Conservation (phyloP, 2,797 vertebrate species). For the Dipus sagitta region DNA sequence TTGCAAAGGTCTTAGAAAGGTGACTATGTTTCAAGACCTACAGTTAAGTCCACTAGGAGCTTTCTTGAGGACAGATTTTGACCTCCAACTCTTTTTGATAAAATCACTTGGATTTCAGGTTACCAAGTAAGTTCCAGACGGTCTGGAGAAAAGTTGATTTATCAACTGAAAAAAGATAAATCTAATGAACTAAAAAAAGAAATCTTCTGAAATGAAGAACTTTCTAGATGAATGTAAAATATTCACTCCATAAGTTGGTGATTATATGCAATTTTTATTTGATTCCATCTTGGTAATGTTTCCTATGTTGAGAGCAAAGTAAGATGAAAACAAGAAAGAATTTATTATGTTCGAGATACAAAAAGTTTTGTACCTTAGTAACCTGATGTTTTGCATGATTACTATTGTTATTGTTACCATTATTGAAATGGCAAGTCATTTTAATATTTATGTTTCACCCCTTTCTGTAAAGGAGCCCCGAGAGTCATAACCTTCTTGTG, state of each 20-base stretch:
- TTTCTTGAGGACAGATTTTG: background rate
- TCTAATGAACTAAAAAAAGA: background rate
- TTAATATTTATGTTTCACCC: constrained; percentile 22
- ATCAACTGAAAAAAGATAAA: constrained; percentile 1
- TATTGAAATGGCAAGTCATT: constrained; percentile 45
- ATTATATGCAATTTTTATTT: background rate
- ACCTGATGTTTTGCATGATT: constrained; percentile 1
- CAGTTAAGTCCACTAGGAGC: background rate
- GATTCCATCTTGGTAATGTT: background rate
- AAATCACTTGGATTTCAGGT: background rate
- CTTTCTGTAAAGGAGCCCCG: background rate
- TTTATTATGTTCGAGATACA: constrained; percentile 9
- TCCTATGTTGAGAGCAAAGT: background rate
- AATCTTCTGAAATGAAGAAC: constrained; percentile 17
- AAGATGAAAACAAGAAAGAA: background rate
- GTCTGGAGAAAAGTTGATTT: background rate
- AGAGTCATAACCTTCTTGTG: background rate
- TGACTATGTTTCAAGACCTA: background rate
- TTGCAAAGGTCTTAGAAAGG: background rate
- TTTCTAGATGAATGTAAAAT: background rate
- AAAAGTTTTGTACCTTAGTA: background rate
- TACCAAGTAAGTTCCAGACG: background rate
- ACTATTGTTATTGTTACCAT: background rate
- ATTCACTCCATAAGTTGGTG: constrained; percentile 20
- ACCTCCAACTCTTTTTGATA: background rate